Base-by-base conservation (phyloP, 2,113 vertebrate species). In the Microtus pennsylvanicus region DNA sequence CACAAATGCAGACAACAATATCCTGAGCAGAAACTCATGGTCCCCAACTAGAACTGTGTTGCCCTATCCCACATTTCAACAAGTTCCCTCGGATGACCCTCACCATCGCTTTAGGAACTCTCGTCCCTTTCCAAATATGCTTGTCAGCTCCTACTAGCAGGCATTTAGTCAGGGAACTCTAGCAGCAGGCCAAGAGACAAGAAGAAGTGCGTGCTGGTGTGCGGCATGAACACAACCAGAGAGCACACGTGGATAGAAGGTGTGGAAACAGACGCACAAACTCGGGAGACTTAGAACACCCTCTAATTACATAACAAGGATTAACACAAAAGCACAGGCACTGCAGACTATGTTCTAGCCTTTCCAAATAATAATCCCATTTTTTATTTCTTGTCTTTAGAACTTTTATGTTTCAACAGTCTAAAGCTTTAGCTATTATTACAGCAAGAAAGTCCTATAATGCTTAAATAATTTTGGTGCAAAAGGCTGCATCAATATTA, bases 401-500 rank as follows among this genome's bases (percentile, higher is more conserved):
- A 87, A 38, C 22, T 35, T 61, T 33, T 91, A 72, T 93, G 42
- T 45, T 76, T 14, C 89, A 91, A 77, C 14, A 87, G 65, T 16
- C 92, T 89, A 88, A 87, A 47, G 63, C 63, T 90, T 85, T 93
- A 87, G 63, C 65, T 78, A 61, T 35, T 75, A 87, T 12, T 67
- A 58, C 35, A n/a, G 55, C 12, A 77, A 89, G n/a, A 95, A 14
- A 87, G 30, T 2, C 45, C 45, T 26, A 21, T 8, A 74, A 78
- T 58, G 35, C 77, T 72, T 63, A 58, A 87, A 70, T 70, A 82
- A 63, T 11, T 78, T 45, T 52, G 33, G 45, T 38, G 38, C 42
- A 69, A 83, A 94, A 74, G 28, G 16, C 65, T 94, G 5, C 63
- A 50, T 26, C 33, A 67, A 82, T 82, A 87, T 65, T 96, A 82